These are phyloP conservation scores for Acrobeloides nanus DNA, from an alignment of 2,888 invertebrate species.

Conservation along the genomic window DNA sequence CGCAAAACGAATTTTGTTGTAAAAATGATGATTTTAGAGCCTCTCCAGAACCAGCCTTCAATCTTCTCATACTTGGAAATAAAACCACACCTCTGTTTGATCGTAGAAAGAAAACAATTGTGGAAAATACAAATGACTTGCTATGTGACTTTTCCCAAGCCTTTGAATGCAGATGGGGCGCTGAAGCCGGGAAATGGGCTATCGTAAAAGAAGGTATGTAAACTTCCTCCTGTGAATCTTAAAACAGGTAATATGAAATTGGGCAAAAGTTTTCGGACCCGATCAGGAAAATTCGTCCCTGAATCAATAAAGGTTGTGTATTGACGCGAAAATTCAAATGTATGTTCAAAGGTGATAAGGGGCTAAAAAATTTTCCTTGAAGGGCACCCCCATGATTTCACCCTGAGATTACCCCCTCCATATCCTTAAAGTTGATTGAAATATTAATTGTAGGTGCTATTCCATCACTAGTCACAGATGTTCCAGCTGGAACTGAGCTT, in stretches of 20 bases:
- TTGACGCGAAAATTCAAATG: too few species aligned
- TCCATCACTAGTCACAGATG: conserved; percentile 38
- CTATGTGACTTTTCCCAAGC: conserved; percentile 47
- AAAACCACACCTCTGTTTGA: conserved; percentile 44
- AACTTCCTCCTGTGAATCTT: background rate
- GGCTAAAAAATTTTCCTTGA: too few species aligned
- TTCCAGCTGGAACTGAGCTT: conserved; percentile 16
- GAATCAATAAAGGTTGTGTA: too few species aligned
- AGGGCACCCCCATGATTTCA: too few species aligned
- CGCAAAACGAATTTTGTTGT: conserved; percentile 2
- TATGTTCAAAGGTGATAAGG: too few species aligned
- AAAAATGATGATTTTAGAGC: background rate
- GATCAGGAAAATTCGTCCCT: too few species aligned
- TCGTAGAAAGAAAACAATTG: conserved; percentile 32
- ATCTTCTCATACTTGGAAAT: conserved; percentile 42
- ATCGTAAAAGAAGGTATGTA: conserved; percentile 37
- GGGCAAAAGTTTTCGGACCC: too few species aligned
- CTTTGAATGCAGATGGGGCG: conserved; percentile 49
- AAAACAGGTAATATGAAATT: too few species aligned
- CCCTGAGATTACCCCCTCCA: background rate
- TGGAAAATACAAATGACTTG: conserved; percentile 37
- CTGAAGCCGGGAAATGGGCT: conserved; percentile 48
- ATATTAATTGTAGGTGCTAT: conserved; percentile 36
- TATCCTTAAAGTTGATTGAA: background rate
- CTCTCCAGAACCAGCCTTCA: conserved; percentile 30